Conservation (phyloP, 2,888 invertebrate species). For the Thereva unica region DNA sequence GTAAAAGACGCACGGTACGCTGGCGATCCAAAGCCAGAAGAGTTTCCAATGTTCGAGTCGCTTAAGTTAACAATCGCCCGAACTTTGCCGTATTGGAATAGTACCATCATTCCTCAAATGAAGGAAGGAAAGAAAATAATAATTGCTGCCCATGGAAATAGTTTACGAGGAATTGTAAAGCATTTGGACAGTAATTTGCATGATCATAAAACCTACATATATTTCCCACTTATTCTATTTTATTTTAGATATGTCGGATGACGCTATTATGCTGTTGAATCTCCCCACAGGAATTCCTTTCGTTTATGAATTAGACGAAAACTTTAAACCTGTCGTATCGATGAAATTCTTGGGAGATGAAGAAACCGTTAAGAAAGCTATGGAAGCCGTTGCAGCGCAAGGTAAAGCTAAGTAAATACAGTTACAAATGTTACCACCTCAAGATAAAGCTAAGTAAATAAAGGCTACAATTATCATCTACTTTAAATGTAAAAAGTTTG, state of each 20-base stretch:
- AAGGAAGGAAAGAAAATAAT: constrained; percentile 81
- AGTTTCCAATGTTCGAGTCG: constrained; percentile 85
- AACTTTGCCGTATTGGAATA: constrained; percentile 88
- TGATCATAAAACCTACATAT: not conserved
- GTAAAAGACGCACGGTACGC: constrained; percentile 78
- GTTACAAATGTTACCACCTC: constrained; percentile 54
- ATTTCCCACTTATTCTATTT: constrained; percentile 43
- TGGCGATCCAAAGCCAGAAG: constrained; percentile 69
- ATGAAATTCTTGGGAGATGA: constrained; percentile 82
- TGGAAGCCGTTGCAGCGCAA: constrained; percentile 80
- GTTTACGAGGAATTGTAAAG: constrained; percentile 84
- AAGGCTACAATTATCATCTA: constrained; percentile 33
- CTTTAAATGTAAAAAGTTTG: too few species aligned
- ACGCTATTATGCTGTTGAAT: constrained; percentile 77
- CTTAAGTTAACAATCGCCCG: constrained; percentile 81
- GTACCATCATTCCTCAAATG: constrained; percentile 74
- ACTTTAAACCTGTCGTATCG: constrained; percentile 75
- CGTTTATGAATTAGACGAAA: constrained; percentile 76
- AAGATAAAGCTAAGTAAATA: constrained; percentile 74
- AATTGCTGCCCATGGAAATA: constrained; percentile 88
- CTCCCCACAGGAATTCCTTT: constrained; percentile 82
- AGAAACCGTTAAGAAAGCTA: constrained; percentile 78
- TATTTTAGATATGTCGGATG: constrained; percentile 68
- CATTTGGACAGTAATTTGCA: constrained; percentile 75
- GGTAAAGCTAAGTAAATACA: constrained; percentile 71